Evolutionary conservation across 2,888 invertebrate genomes (phyloP).

Genomic region (Philonicus albiceps): DNA sequence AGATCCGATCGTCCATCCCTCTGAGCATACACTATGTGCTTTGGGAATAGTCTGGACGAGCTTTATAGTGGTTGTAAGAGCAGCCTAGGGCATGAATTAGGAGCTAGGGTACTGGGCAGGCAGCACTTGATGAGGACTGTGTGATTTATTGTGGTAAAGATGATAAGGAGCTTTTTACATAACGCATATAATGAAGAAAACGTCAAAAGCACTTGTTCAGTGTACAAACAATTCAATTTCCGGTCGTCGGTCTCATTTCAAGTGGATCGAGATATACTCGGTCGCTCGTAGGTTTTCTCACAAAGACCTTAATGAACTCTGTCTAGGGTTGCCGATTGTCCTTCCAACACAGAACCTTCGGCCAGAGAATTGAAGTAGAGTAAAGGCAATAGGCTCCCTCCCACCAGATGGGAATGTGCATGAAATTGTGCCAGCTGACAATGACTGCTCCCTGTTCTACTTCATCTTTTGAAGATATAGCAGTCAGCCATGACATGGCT

Average conservation of each 20-base stretch:
- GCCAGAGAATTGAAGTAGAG: neutral
- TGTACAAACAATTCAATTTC: slow-evolving; percentile 35
- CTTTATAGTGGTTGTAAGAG: neutral
- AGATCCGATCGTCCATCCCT: neutral
- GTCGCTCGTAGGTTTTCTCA: neutral
- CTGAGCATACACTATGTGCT: neutral
- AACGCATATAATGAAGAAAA: slow-evolving; percentile 20
- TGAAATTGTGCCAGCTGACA: neutral
- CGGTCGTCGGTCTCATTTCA: slow-evolving; percentile 36
- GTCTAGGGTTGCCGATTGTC: slow-evolving; percentile 22
- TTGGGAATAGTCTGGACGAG: neutral
- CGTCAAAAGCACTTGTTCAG: slow-evolving; percentile 32
- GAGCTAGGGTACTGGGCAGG: neutral
- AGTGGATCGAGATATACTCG: slow-evolving; percentile 9
- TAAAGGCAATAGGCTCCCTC: neutral
- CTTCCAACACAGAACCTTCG: slow-evolving; percentile 6
- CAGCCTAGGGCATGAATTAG: neutral
- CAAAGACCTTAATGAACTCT: slow-evolving; percentile 33
- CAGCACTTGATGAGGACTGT: slow-evolving; percentile 9
- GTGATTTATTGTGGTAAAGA: slow-evolving; percentile 23
- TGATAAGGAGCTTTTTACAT: slow-evolving; percentile 24
- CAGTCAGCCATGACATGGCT: neutral
- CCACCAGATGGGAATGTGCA: neutral
- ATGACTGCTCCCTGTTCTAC: neutral
- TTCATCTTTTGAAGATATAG: neutral